Conservation (phyloP, 2,113 vertebrate species). For the Trichomycterus rosablanca region DNA sequence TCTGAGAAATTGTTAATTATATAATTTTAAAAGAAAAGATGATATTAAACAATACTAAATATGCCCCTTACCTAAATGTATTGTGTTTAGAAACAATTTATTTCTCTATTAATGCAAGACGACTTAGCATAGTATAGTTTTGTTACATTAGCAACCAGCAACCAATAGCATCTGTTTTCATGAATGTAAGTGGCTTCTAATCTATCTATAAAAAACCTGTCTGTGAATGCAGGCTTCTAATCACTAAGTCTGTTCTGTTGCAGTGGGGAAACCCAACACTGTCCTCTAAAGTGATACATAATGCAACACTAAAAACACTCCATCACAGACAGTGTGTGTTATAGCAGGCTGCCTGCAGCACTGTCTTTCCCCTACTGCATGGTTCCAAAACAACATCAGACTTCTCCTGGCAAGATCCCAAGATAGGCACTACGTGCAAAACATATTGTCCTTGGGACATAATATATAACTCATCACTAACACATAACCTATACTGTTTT, state of each 20-base stretch:
- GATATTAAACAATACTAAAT: too few species aligned
- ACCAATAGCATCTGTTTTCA: neutral
- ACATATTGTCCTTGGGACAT: too few species aligned
- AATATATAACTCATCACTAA: too few species aligned
- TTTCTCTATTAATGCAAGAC: too few species aligned
- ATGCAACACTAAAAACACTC: constrained; percentile 22
- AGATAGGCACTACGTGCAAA: neutral
- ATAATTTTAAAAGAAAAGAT: too few species aligned
- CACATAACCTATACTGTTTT: too few species aligned
- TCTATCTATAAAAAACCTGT: constrained; percentile 4
- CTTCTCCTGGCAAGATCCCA: neutral
- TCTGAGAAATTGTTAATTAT: too few species aligned
- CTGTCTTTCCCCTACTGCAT: neutral
- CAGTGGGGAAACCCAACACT: constrained; percentile 32
- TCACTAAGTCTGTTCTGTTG: constrained; percentile 19
- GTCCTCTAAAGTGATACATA: constrained; percentile 28
- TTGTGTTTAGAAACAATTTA: too few species aligned
- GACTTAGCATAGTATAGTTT: too few species aligned
- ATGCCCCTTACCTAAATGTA: too few species aligned
- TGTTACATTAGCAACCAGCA: too few species aligned
- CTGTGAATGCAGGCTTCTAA: constrained; percentile 19
- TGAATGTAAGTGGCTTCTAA: neutral
- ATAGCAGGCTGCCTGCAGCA: neutral
- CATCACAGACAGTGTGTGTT: neutral
- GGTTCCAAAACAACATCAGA: neutral